Evolutionary conservation across 1,140 invertebrate species (phyloP), one percentile per base, ranked within the genome.

Genomic region (Copidosoma floridanum): DNA sequence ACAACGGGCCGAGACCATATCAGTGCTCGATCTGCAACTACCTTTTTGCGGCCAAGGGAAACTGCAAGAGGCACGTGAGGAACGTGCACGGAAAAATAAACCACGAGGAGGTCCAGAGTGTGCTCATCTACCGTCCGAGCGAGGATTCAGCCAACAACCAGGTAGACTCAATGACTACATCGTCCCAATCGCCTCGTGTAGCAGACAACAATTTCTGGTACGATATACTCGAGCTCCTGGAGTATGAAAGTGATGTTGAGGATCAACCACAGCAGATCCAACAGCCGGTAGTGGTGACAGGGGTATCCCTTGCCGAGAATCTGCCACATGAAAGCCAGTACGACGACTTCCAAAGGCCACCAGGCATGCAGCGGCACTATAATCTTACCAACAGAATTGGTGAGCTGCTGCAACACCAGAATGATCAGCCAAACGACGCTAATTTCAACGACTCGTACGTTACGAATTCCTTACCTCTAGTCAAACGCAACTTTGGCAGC

Each of bases 21-120:
- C 92, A 97, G 71, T 98, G 96, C 71, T 86, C 88, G 1, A 84
- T 97, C 2, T 98, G 96, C 76, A 93, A 94, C 67, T 97, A 93
- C 68, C 93, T 94, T 1, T 98, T 98, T 75, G 98, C 95, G 1
- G 98, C 95, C 0, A 97, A 98, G 78, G 87, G 91, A 0, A 94
- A 94, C 67, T 94, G 92, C 70, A 91, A 94, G 75, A 78, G 92
- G 1, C 92, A 98, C 82, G 82, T 98, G 72, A 82, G 94, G 71
- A 92, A 98, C 82, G 82, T 93, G 1, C 95, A 98, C 71, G 87
- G 89, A 0, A 91, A 94, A 81, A 82, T 87, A 41, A 85, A 88
- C 3, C 85, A 93, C 44, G 91, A 95, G 57, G 92, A 95, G 63
- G 87, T 96, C 0, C 93, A 94, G 71, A 87, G 86, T 38, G 86